These are phyloP conservation scores for Rhagophthalmus giganteus DNA, from an alignment of 2,888 invertebrate genomes.

Conservation along the genomic window DNA sequence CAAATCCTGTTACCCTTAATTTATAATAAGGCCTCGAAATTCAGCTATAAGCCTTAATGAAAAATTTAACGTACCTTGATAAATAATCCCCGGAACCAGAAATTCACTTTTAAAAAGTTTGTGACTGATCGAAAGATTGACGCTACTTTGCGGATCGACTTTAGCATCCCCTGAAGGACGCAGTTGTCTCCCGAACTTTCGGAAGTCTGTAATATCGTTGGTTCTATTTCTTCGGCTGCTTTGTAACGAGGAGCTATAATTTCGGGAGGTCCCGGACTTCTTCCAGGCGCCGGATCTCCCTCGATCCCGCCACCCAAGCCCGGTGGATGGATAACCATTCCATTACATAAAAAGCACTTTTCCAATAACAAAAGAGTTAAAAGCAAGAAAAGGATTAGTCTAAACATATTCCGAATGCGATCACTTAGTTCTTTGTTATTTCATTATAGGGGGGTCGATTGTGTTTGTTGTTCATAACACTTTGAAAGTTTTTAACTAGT, in stretches of 20 bases:
- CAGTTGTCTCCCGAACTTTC: constrained; percentile 25
- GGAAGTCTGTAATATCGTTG: constrained; percentile 28
- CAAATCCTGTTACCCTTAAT: too few relatives aligned
- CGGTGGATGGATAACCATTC: constrained; percentile 39
- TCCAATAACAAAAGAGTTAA: constrained; percentile 16
- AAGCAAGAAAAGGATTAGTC: constrained; percentile 6
- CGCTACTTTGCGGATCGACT: constrained; percentile 55
- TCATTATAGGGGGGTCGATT: too few relatives aligned
- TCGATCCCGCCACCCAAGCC: constrained; percentile 54
- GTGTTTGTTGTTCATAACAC: too few relatives aligned
- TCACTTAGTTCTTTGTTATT: too few relatives aligned
- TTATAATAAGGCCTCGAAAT: too few relatives aligned
- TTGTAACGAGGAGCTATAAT: constrained; percentile 12
- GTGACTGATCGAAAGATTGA: constrained; percentile 60
- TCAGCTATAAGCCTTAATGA: too few relatives aligned
- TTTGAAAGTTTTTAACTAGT: background rate
- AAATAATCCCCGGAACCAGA: constrained; percentile 60
- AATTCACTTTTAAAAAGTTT: constrained; percentile 58
- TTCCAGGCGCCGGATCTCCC: constrained; percentile 68
- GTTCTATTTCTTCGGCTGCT: constrained; percentile 13
- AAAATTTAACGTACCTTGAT: constrained; percentile 59
- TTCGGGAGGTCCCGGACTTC: constrained; percentile 66
- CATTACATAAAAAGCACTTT: constrained; percentile 23
- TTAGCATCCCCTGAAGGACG: constrained; percentile 47
- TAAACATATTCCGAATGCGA: constrained; percentile 9